Conservation (phyloP, 2,113 vertebrate species). For the Charadrius vociferus region DNA sequence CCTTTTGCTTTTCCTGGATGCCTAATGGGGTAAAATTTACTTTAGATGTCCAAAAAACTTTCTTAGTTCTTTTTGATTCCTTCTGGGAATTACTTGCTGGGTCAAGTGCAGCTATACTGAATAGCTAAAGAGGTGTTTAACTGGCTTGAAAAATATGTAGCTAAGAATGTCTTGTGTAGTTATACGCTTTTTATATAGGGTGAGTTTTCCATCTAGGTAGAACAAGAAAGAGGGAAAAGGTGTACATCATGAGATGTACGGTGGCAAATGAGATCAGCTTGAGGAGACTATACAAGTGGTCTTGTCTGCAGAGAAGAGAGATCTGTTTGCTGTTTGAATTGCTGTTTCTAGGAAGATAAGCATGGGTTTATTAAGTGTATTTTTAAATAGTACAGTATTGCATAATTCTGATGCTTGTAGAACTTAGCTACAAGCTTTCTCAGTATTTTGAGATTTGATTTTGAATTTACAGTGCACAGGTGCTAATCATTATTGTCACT, state of each 20-base stretch:
- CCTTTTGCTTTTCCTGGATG: background rate
- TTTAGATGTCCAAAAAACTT: background rate
- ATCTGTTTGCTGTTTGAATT: background rate
- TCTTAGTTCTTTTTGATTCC: background rate
- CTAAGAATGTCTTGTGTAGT: background rate
- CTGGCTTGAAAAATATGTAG: background rate
- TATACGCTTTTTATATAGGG: background rate
- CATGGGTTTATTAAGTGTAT: background rate
- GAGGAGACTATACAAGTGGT: background rate
- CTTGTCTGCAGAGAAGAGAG: background rate
- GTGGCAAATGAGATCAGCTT: background rate
- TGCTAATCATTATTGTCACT: background rate
- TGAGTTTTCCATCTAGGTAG: background rate
- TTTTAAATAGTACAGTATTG: background rate
- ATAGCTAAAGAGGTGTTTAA: background rate
- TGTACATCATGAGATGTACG: background rate
- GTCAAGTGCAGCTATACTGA: background rate
- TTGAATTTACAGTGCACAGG: background rate
- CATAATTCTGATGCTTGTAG: background rate
- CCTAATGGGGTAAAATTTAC: background rate
- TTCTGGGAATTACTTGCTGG: background rate
- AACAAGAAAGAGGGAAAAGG: background rate
- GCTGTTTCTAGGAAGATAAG: background rate
- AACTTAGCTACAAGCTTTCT: background rate
- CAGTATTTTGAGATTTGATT: background rate